These are phyloP conservation scores for Crocodylus rhombifer DNA, from an alignment of 2,797 vertebrate species.

Conservation along the genomic window DNA sequence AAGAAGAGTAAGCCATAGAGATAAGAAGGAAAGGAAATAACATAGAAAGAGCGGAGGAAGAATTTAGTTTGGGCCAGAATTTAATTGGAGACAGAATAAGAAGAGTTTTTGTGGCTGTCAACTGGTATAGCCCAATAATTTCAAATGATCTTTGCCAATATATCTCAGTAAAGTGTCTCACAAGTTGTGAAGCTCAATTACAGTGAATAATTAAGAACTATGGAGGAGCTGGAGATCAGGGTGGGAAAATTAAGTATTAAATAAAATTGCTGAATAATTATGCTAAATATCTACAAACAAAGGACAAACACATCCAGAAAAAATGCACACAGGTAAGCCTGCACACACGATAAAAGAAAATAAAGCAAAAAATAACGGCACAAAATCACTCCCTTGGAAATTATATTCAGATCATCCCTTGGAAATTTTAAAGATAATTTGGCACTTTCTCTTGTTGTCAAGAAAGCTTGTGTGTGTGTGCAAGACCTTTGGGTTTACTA, in stretches of 20 bases:
- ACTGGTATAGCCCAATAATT: background rate
- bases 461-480: conserved; percentile 35
- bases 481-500: conserved; percentile 27
- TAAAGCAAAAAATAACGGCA: background rate
- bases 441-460: conserved; percentile 32
- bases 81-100: background rate
- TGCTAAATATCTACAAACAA: background rate
- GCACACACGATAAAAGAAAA: background rate
- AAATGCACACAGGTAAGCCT: background rate
- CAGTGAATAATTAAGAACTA: background rate
- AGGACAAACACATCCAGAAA: background rate
- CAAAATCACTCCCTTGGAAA: background rate
- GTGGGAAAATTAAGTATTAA: background rate
- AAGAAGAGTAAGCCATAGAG: background rate
- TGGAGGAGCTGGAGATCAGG: background rate
- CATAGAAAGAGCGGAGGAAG: background rate
- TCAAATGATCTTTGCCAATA: background rate
- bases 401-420: background rate
- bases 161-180: background rate
- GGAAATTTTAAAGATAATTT: conserved; percentile 26
- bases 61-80: background rate
- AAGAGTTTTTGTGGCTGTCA: background rate
- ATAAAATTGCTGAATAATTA: background rate
- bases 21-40: background rate
- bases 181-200: background rate